Conservation (phyloP, 2,797 vertebrate genomes). For the Catostomus latipinnis region DNA sequence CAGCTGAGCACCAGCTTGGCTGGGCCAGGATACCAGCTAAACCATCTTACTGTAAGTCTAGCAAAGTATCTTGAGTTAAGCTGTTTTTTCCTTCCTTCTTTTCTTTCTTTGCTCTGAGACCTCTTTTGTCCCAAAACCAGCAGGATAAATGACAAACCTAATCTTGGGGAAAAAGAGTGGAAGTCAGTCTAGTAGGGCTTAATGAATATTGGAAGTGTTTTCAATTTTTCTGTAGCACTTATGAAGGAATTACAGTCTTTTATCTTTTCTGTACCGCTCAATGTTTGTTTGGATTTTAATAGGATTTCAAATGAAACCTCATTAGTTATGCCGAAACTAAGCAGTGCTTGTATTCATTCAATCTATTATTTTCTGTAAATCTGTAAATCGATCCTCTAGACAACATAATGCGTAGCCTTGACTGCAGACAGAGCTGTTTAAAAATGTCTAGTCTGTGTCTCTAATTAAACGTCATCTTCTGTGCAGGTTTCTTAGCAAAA, state of each 20-base stretch:
- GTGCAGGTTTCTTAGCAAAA: constrained; percentile 82
- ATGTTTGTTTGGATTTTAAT: background rate
- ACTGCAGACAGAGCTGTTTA: background rate
- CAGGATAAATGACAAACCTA: background rate
- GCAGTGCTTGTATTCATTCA: background rate
- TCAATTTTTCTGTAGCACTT: background rate
- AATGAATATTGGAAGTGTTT: background rate
- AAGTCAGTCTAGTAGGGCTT: background rate
- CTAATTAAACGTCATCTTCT: constrained; percentile 11
- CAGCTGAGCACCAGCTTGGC: too few species aligned
- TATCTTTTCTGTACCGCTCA: background rate
- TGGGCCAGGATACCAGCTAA: too few species aligned
- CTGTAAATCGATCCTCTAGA: background rate
- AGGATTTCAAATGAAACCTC: background rate
- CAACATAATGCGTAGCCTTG: constrained; percentile 1
- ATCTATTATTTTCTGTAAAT: constrained; percentile 17
- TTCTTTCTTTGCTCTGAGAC: background rate
- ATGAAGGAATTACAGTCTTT: background rate
- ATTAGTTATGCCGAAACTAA: background rate
- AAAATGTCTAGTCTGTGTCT: background rate
- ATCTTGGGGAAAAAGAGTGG: background rate
- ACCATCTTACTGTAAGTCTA: too few species aligned
- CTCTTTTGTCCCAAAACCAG: background rate
- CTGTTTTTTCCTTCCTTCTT: background rate
- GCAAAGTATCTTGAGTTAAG: too few species aligned